Conservation (phyloP, 1,140 invertebrate genomes). For the Antheraea mylitta region DNA sequence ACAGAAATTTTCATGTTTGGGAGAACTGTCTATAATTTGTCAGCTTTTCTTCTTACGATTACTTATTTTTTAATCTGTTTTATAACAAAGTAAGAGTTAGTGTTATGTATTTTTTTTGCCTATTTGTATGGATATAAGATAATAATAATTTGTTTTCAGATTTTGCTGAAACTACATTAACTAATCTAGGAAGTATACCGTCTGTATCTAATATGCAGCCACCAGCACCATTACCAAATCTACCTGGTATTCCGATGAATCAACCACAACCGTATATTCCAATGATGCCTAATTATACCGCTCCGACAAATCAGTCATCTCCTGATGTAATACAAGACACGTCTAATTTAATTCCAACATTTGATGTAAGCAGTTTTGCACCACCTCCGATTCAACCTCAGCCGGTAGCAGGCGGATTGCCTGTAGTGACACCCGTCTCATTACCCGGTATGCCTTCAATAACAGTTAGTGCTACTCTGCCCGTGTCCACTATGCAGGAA, state of each 20-base stretch:
- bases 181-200: slow-evolving; percentile 69
- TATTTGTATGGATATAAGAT: neutral
- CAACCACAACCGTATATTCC: slow-evolving; percentile 78
- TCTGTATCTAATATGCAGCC: slow-evolving; percentile 69
- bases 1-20: too few species aligned
- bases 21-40: too few species aligned
- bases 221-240: slow-evolving; percentile 75
- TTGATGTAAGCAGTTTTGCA: slow-evolving; percentile 66
- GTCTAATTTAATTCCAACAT: slow-evolving; percentile 63
- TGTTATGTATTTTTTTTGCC: too few species aligned
- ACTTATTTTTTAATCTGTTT: too few species aligned
- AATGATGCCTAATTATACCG: slow-evolving; percentile 69
- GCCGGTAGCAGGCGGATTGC: slow-evolving; percentile 57
- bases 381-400: slow-evolving; percentile 52
- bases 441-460: slow-evolving; percentile 90
- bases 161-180: slow-evolving; percentile 69
- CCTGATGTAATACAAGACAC: slow-evolving; percentile 24
- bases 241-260: slow-evolving; percentile 82
- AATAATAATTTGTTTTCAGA: slow-evolving; percentile 42
- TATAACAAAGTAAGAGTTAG: too few species aligned
- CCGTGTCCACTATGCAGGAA: slow-evolving; percentile 75
- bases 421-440: slow-evolving; percentile 83
- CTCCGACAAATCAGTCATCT: slow-evolving; percentile 40
- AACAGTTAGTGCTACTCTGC: slow-evolving; percentile 87
- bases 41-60: too few species aligned